Percentiles rank a stretch among this genome's conserved stretches.
Evolutionary conservation across 2,888 invertebrate species (phyloP).

Genomic region (Chaitophorus viminalis): DNA sequence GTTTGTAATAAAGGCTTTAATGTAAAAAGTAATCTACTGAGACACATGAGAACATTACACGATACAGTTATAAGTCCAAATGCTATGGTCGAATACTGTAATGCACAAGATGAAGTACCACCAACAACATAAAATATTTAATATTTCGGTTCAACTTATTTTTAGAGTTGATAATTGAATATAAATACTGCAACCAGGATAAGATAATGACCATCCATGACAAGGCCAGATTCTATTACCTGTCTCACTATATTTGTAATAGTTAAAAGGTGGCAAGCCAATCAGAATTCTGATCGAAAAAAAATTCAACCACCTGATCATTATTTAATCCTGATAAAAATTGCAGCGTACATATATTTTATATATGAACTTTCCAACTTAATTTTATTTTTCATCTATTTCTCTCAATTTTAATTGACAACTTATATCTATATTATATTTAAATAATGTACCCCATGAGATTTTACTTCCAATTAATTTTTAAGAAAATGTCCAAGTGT

Average conservation of each 20-base stretch:
- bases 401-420: constrained; percentile 20
- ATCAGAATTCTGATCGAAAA: too few species aligned
- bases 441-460: not conserved
- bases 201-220: too few species aligned
- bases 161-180: constrained; percentile 7
- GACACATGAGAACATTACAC: constrained; percentile 80
- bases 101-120: constrained; percentile 57
- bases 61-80: constrained; percentile 73
- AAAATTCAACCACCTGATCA: too few species aligned
- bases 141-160: constrained; percentile 15
- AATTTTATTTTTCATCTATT: constrained; percentile 21
- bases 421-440: constrained; percentile 22
- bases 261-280: too few species aligned
- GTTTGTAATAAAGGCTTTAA: constrained; percentile 82
- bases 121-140: constrained; percentile 40
- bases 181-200: not conserved
- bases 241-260: too few species aligned
- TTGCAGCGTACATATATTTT: not conserved
- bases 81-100: constrained; percentile 57
- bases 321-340: too few species aligned
- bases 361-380: not conserved
- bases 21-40: constrained; percentile 79
- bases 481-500: constrained; percentile 15
- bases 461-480: constrained; percentile 46
- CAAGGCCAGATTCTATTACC: too few species aligned